phyloP scores from a whole-genome alignment of 2,113 vertebrate species.

The Amphiprion ocellaris region DNA sequence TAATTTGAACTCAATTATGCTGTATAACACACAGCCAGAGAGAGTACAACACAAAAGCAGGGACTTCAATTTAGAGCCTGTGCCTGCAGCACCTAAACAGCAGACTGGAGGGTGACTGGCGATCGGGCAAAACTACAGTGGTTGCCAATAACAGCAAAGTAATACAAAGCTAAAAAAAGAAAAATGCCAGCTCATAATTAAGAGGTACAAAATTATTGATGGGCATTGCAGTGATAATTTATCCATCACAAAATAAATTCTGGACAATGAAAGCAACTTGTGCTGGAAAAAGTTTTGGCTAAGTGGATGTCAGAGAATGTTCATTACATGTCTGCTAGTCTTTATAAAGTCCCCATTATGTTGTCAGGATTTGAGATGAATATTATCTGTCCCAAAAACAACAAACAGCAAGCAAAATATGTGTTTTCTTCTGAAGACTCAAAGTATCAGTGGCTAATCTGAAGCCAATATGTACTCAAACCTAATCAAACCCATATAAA shows the following conservation, averaged over 20 bases:
- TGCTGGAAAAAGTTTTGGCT: not conserved
- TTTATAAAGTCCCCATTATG: not conserved
- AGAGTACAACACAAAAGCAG: conserved; percentile 36
- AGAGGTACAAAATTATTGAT: not conserved
- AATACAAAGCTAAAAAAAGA: not conserved
- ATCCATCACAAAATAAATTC: not conserved
- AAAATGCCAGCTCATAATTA: not conserved
- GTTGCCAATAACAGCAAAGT: conserved; percentile 4
- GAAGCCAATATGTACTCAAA: not conserved
- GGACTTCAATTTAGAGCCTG: conserved; percentile 17
- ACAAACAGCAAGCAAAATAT: not conserved
- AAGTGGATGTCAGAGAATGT: not conserved
- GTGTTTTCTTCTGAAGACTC: not conserved
- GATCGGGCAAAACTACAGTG: not conserved
- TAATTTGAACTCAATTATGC: conserved; percentile 78
- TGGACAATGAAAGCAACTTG: not conserved
- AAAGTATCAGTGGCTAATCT: not conserved
- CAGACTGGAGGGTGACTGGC: not conserved
- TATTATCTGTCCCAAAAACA: too few species aligned
- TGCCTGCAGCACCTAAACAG: not conserved
- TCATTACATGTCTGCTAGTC: not conserved
- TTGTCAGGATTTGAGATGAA: not conserved
- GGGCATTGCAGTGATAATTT: not conserved
- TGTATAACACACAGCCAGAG: conserved; percentile 43
- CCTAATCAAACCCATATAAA: too few species aligned